These are phyloP conservation scores for Drosophila simulans DNA, from an alignment of 1,140 invertebrate species.

Conservation along the genomic window DNA sequence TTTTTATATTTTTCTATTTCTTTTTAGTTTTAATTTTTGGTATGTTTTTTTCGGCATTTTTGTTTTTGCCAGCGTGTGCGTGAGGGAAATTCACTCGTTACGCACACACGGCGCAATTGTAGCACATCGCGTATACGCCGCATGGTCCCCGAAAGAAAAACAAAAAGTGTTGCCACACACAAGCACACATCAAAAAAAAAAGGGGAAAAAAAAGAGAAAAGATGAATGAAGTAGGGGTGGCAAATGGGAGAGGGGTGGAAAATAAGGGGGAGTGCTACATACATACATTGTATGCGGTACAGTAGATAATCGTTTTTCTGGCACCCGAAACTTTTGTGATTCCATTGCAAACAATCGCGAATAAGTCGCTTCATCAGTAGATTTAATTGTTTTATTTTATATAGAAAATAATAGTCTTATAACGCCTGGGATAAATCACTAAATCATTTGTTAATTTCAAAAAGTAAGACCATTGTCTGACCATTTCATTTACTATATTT, in stretches of 20 bases:
- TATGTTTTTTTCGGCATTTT: slow-evolving; percentile 8
- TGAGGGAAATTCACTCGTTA: slow-evolving; percentile 36
- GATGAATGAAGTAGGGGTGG: slow-evolving; percentile 12
- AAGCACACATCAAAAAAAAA: neutral
- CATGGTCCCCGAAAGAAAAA: slow-evolving; percentile 24
- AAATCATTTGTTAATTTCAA: neutral
- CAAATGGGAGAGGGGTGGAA: neutral
- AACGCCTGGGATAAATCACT: neutral
- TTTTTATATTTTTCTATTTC: neutral
- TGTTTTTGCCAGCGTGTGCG: slow-evolving; percentile 38
- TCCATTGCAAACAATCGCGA: neutral
- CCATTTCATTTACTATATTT: no score
- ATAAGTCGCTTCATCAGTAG: neutral
- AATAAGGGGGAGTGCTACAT: neutral
- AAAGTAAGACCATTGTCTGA: no score
- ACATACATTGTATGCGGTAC: slow-evolving; percentile 32
- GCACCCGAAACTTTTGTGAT: neutral
- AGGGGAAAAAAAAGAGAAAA: neutral
- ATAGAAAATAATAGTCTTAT: neutral
- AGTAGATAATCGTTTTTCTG: slow-evolving; percentile 11
- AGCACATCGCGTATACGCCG: slow-evolving; percentile 74
- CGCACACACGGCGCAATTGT: slow-evolving; percentile 61
- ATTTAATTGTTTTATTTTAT: neutral
- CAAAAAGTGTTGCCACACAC: slow-evolving; percentile 55
- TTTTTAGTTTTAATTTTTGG: neutral